phyloP scores from a whole-genome alignment of 2,888 invertebrate genomes.

The Melipona beecheii region DNA sequence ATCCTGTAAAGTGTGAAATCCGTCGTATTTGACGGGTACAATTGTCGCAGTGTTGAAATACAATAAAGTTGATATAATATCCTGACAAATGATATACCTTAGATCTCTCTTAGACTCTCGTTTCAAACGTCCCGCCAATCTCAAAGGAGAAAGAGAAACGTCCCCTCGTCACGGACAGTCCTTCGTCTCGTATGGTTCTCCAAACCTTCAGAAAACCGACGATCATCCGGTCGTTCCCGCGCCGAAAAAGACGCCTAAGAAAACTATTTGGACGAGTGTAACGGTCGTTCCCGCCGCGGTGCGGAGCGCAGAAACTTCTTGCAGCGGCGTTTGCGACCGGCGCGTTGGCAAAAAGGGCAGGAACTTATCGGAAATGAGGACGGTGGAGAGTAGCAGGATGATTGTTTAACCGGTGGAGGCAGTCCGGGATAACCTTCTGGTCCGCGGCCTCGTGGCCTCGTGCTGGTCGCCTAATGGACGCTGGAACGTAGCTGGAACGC shows the following conservation, averaged over 20 bases:
- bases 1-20: no score
- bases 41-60: no score
- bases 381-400: conserved; percentile 44
- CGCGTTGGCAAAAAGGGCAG: conserved; percentile 44
- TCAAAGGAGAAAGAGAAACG: not conserved
- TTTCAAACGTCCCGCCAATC: no score
- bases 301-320: not conserved
- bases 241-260: not conserved
- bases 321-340: conserved; percentile 29
- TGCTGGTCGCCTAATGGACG: conserved; percentile 75
- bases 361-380: conserved; percentile 64
- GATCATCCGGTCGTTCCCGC: conserved; percentile 12
- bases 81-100: no score
- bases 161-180: not conserved
- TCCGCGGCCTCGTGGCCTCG: conserved; percentile 33
- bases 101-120: no score
- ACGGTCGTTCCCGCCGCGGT: not conserved
- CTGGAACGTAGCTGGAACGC: conserved; percentile 75
- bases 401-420: conserved; percentile 62
- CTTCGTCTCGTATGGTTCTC: not conserved
- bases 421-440: conserved; percentile 12
- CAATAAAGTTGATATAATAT: no score
- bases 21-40: no score
- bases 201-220: conserved; percentile 4
- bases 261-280: not conserved